Base-by-base conservation (phyloP, 2,797 vertebrate genomes). In the Cirrhinus molitorella region DNA sequence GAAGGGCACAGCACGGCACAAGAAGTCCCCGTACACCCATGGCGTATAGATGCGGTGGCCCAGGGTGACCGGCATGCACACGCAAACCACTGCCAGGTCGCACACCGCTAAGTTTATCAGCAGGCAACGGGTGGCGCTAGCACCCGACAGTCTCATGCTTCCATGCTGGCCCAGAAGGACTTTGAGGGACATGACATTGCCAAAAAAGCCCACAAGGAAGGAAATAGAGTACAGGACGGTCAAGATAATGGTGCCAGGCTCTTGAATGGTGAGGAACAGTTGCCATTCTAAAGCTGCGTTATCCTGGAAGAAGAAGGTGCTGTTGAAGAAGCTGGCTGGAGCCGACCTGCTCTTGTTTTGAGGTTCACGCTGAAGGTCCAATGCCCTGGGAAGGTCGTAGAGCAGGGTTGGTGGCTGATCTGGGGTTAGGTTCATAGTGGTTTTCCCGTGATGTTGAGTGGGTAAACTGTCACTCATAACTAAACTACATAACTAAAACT, bases 11-110 rank as follows among this genome's bases (percentile, higher is more conserved):
- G 96, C 95, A 0, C 96, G 90, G 85, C 97, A 97, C 31, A 97
- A 90, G 82, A 97, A 96, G 91, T 97, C 95, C 0, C 97, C 97
- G 0, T 97, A 97, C 10, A 97, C 95, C 97, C 96, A 97, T n/a
- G 95, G 93, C 3, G 94, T 96, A 91, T 97, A 97, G 90, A 97
- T 96, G 89, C 95, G 93, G 88, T 94, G 96, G n/a, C 96, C 96
- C 51, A 96, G 89, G 0, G 96, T 97, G 89, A 97, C 94, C 83
- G 97, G 97, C 97, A 97, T 97, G 92, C 97, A 97, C 85, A 97
- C 89, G 0, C 96, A 97, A 86, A 97, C 96, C 93, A 97, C 97
- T 81, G 97, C 96, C 85, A 97, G 94, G 92, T 97, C 96, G 0
- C 97, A 97, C 85, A 96, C 93, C 0, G 97, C 96, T 90, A 97